phyloP scores from a whole-genome alignment of 2,888 invertebrate genomes.

The Aleiodes leptofemur region DNA sequence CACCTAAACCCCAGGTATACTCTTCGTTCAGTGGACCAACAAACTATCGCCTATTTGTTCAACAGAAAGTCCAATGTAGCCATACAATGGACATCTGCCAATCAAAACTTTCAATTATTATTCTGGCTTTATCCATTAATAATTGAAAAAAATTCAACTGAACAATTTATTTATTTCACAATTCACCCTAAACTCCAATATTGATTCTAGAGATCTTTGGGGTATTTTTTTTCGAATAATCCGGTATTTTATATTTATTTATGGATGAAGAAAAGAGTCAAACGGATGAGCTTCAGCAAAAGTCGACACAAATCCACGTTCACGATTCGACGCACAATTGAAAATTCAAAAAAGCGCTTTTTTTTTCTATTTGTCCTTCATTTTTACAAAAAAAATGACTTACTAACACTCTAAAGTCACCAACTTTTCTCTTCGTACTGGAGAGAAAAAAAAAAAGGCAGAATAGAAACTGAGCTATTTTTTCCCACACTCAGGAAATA shows the following conservation, averaged over 20 bases:
- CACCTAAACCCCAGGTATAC: slow-evolving; percentile 45
- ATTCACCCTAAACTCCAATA: no score
- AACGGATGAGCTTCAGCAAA: slow-evolving; percentile 44
- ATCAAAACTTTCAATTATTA: slow-evolving; percentile 33
- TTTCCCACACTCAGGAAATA: slow-evolving; percentile 37
- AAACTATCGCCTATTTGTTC: slow-evolving; percentile 67
- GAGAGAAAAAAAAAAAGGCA: background rate
- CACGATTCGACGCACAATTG: slow-evolving; percentile 31
- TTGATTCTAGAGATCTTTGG: no score
- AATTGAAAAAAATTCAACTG: background rate
- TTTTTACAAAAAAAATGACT: slow-evolving; percentile 25
- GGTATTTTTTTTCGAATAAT: background rate
- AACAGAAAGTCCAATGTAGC: slow-evolving; percentile 59
- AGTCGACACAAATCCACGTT: slow-evolving; percentile 43
- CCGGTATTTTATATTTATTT: slow-evolving; percentile 1
- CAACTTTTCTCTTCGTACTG: background rate
- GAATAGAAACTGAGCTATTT: slow-evolving; percentile 25
- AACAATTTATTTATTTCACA: no score
- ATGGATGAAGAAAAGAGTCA: slow-evolving; percentile 42
- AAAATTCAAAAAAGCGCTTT: slow-evolving; percentile 29
- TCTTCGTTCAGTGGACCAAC: slow-evolving; percentile 60
- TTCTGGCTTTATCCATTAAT: slow-evolving; percentile 5
- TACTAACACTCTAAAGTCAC: slow-evolving; percentile 20
- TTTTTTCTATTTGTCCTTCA: background rate
- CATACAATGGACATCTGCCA: slow-evolving; percentile 42